Evolutionary conservation across 2,113 vertebrate species (phyloP), one percentile per base, ranked within the genome.

Genomic region (Prionailurus viverrinus): DNA sequence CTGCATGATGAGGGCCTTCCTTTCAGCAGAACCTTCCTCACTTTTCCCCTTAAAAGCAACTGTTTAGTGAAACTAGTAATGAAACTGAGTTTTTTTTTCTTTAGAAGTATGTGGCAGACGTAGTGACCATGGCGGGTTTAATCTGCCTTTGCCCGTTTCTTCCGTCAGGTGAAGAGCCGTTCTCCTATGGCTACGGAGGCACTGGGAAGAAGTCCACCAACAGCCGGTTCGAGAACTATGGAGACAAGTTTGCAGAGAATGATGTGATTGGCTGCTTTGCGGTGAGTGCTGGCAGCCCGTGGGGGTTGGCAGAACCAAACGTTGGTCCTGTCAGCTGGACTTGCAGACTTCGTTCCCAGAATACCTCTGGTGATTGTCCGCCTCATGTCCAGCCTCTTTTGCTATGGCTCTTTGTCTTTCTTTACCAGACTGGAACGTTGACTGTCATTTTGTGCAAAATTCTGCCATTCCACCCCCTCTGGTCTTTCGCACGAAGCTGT

Each of bases 161-260:
- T 89, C 78, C 23, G 1, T 74, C 69, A 99, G 99, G 99, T 0
- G 99, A 99, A 98, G 99, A 99, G 86, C 94, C 98, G 5, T 99
- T 99, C 88, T 99, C 99, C 23, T 99, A 98, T 18, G 99, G 99
- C 39, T 99, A 99, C 4, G 99, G 99, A 69, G 99, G 99, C 89
- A 99, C 99, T 1, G 99, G 99, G 51, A 99, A 99, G 97, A 99
- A 99, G 95, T 99, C 99, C 0, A 96, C 97, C 3, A 99, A 99
- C 97, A 99, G 99, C 97, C 99, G 99, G 45, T 99, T 99, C 95
- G 99, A 99, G 39, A 99, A 99, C 97, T 99, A 99, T 0, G 99
- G 99, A 7, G 99, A 99, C 97, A 98, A 98, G 85, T 99, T 99
- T 97, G 98, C 99, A 0, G 99, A 99, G 98, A 99, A 99, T 11